These are phyloP conservation scores for Sebastes cheni DNA, from an alignment of 2,797 vertebrate genomes.

Conservation along the genomic window DNA sequence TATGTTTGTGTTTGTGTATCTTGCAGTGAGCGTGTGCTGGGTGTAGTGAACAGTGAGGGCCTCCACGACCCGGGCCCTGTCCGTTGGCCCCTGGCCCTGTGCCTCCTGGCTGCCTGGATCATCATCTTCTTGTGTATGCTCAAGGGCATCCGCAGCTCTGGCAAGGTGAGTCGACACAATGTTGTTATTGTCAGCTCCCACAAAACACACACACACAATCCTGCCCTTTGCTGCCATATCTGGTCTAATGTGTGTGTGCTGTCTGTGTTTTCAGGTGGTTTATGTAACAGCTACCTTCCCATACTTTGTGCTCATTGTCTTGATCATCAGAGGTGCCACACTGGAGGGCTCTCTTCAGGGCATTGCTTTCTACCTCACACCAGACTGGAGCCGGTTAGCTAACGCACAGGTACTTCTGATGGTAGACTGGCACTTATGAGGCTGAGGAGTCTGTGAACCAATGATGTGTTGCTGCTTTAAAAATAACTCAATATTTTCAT, in stretches of 20 bases:
- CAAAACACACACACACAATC: neutral
- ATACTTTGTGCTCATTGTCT: constrained; percentile 84
- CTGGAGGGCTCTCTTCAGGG: constrained; percentile 87
- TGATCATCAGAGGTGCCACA: constrained; percentile 87
- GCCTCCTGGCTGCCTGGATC: constrained; percentile 86
- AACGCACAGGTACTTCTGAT: constrained; percentile 82
- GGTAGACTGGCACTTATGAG: neutral
- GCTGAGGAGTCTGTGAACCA: neutral
- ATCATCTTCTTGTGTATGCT: constrained; percentile 88
- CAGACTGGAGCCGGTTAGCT: constrained; percentile 81
- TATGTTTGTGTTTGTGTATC: constrained; percentile 12
- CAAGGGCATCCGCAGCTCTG: constrained; percentile 88
- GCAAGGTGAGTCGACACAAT: constrained; percentile 79
- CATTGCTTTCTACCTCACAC: constrained; percentile 86
- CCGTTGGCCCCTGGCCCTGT: constrained; percentile 84
- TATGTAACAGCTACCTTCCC: constrained; percentile 89
- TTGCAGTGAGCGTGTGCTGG: constrained; percentile 81
- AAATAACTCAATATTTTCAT: neutral
- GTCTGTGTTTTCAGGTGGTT: constrained; percentile 78
- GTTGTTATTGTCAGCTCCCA: constrained; percentile 5
- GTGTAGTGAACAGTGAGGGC: constrained; percentile 81
- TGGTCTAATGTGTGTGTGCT: constrained; percentile 12
- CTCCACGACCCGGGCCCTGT: constrained; percentile 86
- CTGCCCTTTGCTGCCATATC: neutral
- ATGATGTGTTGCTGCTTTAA: neutral